phyloP scores from a whole-genome alignment of 2,888 invertebrate species.

The Netelia fuscicornis region DNA sequence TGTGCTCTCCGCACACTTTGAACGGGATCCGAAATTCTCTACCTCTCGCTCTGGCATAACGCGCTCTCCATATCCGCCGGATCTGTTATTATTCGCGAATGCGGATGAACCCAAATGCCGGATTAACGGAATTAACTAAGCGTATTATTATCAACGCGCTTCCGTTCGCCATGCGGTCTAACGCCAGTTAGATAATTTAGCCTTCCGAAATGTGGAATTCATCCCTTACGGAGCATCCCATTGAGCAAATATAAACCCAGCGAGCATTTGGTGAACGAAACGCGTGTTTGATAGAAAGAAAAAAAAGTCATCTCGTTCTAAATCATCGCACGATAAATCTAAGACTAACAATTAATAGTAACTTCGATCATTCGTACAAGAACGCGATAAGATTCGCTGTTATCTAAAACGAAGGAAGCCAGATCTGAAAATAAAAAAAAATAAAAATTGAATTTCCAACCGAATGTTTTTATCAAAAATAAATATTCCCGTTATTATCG shows the following conservation, averaged over 20 bases:
- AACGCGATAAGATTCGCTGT: no score
- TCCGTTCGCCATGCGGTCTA: slow-evolving; percentile 27
- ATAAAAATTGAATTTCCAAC: no score
- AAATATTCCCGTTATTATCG: no score
- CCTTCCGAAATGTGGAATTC: slow-evolving; percentile 24
- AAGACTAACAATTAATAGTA: neutral
- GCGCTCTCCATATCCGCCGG: slow-evolving; percentile 18
- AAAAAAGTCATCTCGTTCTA: neutral
- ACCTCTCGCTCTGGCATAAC: slow-evolving; percentile 22
- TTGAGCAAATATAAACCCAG: neutral
- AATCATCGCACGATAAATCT: neutral
- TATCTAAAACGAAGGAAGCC: no score
- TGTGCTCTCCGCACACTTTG: neutral
- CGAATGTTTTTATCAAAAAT: no score
- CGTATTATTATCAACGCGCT: slow-evolving; percentile 47
- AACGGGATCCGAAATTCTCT: slow-evolving; percentile 7
- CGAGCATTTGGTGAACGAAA: neutral
- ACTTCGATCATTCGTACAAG: neutral
- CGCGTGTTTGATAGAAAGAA: neutral
- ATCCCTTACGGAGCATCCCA: neutral
- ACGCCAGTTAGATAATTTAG: slow-evolving; percentile 12
- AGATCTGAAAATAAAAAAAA: no score
- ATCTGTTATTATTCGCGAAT: slow-evolving; percentile 46
- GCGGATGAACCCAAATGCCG: slow-evolving; percentile 49
- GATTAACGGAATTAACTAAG: slow-evolving; percentile 45